Percentiles rank a stretch among this genome's conserved stretches.
These are phyloP conservation scores for Plestiodon gilberti DNA, from an alignment of 2,113 vertebrate species.

Conservation along the genomic window DNA sequence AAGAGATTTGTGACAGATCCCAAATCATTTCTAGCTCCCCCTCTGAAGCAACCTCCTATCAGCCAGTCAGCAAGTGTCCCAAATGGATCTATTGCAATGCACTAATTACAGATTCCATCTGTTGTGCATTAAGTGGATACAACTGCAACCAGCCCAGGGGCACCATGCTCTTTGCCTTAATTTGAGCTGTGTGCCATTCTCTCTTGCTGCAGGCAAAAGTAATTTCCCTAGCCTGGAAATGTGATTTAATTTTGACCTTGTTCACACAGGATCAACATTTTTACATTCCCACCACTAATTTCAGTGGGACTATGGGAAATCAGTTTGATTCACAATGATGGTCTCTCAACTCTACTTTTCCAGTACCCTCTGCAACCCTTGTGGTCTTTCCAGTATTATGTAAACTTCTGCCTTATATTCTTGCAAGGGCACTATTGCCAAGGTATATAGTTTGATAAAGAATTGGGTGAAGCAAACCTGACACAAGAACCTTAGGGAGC, in stretches of 20 bases:
- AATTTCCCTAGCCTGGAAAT: constrained; percentile 74
- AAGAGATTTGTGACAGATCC: constrained; percentile 40
- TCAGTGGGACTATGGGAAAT: constrained; percentile 66
- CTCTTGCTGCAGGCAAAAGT: constrained; percentile 74
- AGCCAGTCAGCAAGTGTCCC: constrained; percentile 27
- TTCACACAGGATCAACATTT: constrained; percentile 69
- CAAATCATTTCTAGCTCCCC: constrained; percentile 30
- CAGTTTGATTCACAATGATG: constrained; percentile 62
- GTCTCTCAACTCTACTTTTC: constrained; percentile 47
- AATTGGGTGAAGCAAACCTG: neutral
- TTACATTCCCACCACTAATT: constrained; percentile 67
- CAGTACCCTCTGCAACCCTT: neutral
- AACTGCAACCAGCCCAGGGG: constrained; percentile 57
- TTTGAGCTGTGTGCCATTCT: constrained; percentile 57
- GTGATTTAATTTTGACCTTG: constrained; percentile 76
- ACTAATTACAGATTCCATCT: constrained; percentile 69
- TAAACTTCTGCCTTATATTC: constrained; percentile 24
- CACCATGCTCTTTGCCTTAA: constrained; percentile 56
- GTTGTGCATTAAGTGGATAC: constrained; percentile 57
- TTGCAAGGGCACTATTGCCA: neutral
- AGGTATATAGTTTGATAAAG: neutral
- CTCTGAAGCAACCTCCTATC: constrained; percentile 24
- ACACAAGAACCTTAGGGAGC: neutral
- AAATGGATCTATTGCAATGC: constrained; percentile 59
- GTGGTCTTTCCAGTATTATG: constrained; percentile 33